Conservation (phyloP, 2,113 vertebrate genomes). For the Charina bottae region DNA sequence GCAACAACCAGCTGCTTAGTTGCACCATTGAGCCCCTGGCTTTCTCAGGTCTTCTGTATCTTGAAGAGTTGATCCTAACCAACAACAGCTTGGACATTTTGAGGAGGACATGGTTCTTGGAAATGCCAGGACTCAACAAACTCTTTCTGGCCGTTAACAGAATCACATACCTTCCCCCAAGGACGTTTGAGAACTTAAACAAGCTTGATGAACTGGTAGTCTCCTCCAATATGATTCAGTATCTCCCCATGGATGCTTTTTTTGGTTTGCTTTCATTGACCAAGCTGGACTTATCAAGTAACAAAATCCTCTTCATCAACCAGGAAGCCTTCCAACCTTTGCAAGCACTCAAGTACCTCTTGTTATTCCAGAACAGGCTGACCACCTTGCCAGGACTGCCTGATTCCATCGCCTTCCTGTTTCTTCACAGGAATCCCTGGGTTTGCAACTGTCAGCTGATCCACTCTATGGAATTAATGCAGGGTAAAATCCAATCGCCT, state of each 20-base stretch:
- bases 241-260: slow-evolving; percentile 46
- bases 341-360: neutral
- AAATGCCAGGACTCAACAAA: slow-evolving; percentile 13
- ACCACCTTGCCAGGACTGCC: slow-evolving; percentile 14
- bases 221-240: slow-evolving; percentile 38
- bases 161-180: slow-evolving; percentile 41
- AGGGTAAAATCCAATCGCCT: slow-evolving; percentile 2
- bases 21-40: slow-evolving; percentile 13
- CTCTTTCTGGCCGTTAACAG: slow-evolving; percentile 23
- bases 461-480: neutral
- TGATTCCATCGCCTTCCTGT: neutral
- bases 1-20: slow-evolving; percentile 19
- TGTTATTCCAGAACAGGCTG: slow-evolving; percentile 31
- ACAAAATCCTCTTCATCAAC: slow-evolving; percentile 41
- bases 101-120: slow-evolving; percentile 34
- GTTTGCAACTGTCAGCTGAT: slow-evolving; percentile 29
- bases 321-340: slow-evolving; percentile 35
- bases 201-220: slow-evolving; percentile 25
- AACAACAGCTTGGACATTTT: slow-evolving; percentile 33
- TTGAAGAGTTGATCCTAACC: slow-evolving; percentile 23
- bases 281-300: slow-evolving; percentile 44
- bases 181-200: slow-evolving; percentile 25
- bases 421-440: slow-evolving; percentile 40
- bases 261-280: slow-evolving; percentile 22
- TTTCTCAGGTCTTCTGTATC: slow-evolving; percentile 19